Conservation (phyloP, 1,140 invertebrate genomes). For the Chironomus striatipennis region DNA sequence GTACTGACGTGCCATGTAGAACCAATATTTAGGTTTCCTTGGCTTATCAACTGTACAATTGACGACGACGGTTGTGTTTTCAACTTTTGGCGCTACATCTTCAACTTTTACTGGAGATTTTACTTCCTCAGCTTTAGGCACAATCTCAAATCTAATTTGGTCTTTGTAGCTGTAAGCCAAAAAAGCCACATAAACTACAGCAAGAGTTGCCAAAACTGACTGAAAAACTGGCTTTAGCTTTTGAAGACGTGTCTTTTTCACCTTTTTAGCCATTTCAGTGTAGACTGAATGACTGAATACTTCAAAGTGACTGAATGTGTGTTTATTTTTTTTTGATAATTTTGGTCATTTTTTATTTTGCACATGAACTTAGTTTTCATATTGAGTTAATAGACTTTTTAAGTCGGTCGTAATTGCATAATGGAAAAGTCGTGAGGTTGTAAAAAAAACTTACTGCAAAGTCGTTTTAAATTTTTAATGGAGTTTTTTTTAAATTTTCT, state of each 20-base stretch:
- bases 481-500: too few relatives aligned
- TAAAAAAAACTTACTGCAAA: too few relatives aligned
- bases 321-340: too few relatives aligned
- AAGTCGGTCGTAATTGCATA: too few relatives aligned
- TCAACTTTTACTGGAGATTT: not conserved
- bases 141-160: not conserved
- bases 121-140: not conserved
- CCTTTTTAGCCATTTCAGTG: not conserved
- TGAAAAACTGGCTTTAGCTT: not conserved
- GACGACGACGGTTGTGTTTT: too few relatives aligned
- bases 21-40: not conserved
- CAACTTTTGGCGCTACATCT: not conserved
- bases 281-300: not conserved
- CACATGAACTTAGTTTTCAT: too few relatives aligned
- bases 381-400: too few relatives aligned
- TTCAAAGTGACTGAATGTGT: too few relatives aligned
- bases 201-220: not conserved
- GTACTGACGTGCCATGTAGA: constrained; percentile 11
- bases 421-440: too few relatives aligned
- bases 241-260: not conserved
- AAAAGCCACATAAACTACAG: not conserved
- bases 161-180: not conserved
- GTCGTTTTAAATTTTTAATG: too few relatives aligned
- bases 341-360: too few relatives aligned
- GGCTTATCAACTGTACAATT: not conserved